Evolutionary conservation across 2,888 invertebrate species (phyloP), one percentile per base, ranked within the genome.

Genomic region (Didymodactylos carnosus): DNA sequence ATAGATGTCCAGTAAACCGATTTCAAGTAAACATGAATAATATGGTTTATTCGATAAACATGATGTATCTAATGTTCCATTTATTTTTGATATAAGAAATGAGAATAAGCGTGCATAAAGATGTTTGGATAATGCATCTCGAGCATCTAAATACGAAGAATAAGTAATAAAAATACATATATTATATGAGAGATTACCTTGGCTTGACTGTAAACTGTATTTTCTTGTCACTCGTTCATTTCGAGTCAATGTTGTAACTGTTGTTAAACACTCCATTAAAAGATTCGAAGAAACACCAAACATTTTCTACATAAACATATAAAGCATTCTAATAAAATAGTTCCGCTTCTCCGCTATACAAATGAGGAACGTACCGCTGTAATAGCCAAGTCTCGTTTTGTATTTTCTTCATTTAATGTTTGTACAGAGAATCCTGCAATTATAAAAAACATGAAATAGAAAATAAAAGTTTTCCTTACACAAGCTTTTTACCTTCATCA

Each of bases 1-100:
- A 79, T 81, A 82, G 27, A 82, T 82, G 75, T 82, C 82, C 39
- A 82, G 77, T 62, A 82, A 81, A 16, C 81, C 81, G 78, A 76
- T 27, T 72, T 72, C 25, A 70, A 25, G 27, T 14, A 70, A 6
- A 19, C n/a, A 29, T 43, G 13, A 19, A 70, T 43, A 43, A 39
- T 70, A 70, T 0, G 70, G 40, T 39, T 70, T 70, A 40, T 70
- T 70, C 16, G 43, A 16, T 16, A 13, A 11, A 41, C 11, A 41
- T 16, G 16, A 41, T 13, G 16, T 41, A 41, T 13, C 16, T 40
- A 85, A 79, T 43, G 85, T 81, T 75, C 80, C 79, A 78, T 85
- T 85, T 75, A 85, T 80, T 77, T 84, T 84, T 78, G 82, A 82
- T 70, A 85, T 84, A 73, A 85, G 81, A 84, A 84, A 85, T 73